These are phyloP conservation scores for Gymnocephalus cernua DNA, from an alignment of 2,113 vertebrate genomes.

Conservation along the genomic window DNA sequence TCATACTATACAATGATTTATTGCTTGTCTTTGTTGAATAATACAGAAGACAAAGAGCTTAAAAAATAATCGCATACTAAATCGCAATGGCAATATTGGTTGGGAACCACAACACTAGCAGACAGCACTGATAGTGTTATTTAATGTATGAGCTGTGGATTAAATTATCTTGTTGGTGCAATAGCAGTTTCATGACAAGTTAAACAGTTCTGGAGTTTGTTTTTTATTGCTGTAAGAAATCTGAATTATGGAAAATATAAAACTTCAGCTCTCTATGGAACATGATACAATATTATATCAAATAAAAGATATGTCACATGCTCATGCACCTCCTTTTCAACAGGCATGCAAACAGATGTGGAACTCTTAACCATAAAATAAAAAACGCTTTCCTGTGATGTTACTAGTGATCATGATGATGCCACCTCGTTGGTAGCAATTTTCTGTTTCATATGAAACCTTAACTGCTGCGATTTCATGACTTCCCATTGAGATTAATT, in stretches of 20 bases:
- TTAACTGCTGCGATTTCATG: constrained; percentile 57
- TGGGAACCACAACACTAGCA: neutral
- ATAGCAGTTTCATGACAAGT: neutral
- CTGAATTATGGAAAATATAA: neutral
- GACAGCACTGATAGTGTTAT: neutral
- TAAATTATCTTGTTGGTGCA: neutral
- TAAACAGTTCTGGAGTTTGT: neutral
- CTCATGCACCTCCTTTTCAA: neutral
- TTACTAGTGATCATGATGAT: neutral
- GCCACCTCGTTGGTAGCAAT: neutral
- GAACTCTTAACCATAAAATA: neutral
- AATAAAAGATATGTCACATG: neutral
- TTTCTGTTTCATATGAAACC: constrained; percentile 66
- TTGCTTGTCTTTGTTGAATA: too few species aligned
- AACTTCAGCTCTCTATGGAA: neutral
- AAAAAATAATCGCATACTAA: too few species aligned
- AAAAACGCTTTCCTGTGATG: constrained; percentile 16
- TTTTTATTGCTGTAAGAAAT: neutral
- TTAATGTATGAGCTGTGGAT: neutral
- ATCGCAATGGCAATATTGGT: too few species aligned
- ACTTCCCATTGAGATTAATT: constrained; percentile 59
- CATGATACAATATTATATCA: neutral
- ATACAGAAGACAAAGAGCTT: too few species aligned
- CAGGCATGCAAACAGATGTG: neutral
- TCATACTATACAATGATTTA: too few species aligned